A percentile compares a stretch with the other conserved stretches of the same genome.
Conservation (phyloP, 1,140 invertebrate genomes). For the Leptoteleia sp. region DNA sequence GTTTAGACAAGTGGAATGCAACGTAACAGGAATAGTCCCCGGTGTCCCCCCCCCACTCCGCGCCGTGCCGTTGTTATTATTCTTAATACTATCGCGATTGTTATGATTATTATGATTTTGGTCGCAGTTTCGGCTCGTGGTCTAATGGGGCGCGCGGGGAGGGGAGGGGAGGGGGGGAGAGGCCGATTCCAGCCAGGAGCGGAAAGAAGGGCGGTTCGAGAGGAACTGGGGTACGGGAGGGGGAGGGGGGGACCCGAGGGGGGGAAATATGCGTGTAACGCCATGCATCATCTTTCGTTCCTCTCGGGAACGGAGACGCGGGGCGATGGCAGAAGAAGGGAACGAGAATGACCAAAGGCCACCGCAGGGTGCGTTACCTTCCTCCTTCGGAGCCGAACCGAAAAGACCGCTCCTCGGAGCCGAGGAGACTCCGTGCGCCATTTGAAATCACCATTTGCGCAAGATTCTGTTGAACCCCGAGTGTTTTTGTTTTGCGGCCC, state of each 20-base stretch:
- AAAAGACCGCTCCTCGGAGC: conserved; percentile 1
- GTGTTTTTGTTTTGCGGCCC: too few species aligned
- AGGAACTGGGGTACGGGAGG: conserved; percentile 52
- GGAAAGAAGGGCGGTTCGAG: conserved; percentile 64
- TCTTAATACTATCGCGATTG: conserved; percentile 76
- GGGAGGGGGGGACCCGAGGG: too few species aligned
- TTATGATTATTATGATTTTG: conserved; percentile 68
- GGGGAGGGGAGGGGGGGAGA: too few species aligned
- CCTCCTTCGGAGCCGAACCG: conserved; percentile 54
- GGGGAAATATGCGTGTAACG: conserved; percentile 76
- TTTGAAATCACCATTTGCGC: conserved; percentile 23
- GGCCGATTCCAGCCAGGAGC: conserved; percentile 60
- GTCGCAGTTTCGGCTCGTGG: conserved; percentile 65
- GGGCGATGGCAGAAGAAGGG: conserved; percentile 19
- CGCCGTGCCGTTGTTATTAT: conserved; percentile 73
- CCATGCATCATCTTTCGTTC: conserved; percentile 80
- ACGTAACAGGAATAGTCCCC: conserved; percentile 79
- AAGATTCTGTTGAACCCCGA: conserved; percentile 15
- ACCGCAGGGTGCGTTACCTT: conserved; percentile 79
- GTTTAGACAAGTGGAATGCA: conserved; percentile 79
- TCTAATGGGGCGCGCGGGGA: conserved; percentile 63
- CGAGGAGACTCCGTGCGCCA: not conserved
- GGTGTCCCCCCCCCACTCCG: too few species aligned
- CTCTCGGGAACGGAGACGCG: conserved; percentile 53
- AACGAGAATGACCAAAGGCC: conserved; percentile 76